Evolutionary conservation across 2,113 vertebrate genomes (phyloP), one percentile per base, ranked within the genome.

Genomic region (Pangasianodon hypophthalmus): DNA sequence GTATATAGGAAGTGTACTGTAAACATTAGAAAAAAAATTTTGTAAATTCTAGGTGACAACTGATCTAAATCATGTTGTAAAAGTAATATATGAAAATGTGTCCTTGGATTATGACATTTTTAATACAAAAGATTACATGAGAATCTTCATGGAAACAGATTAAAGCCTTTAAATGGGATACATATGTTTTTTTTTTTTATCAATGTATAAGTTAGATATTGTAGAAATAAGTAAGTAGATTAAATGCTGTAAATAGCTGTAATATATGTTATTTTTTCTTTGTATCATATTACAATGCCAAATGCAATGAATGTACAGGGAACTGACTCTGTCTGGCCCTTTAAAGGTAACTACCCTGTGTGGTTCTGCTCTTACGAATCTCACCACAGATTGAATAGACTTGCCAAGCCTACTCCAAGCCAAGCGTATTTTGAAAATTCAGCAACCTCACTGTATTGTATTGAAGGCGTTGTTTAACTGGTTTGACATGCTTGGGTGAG

Each of bases 401-500:
- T 3, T 62, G 37, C 44, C 41, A 18, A 52, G n/a, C 56, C 77
- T 82, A 37, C 41, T 82, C 37, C 37, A 37, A 37, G 37, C 37
- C 37, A 37, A 37, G 37, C n/a, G 46, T 88, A 88, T 88, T 81
- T 29, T 11, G 19, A 82, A 80, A 48, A 87, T 46, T 58, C 7
- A 84, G 41, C 46, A 73, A 46, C 19, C 32, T 54, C 8, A 88
- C 26, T 44, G 50, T 58, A 50, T 50, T 54, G 48, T 56, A 58
- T 62, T 32, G 8, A 84, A 73, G 37, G 52, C 8, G 67, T 89
- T 2, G 82, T 50, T 75, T 44, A 71, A 89, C 88, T 77, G 82
- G 88, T 89, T 84, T 62, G 67, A 32, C 88, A 18, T 46, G 88
- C 82, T 83, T 85, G 82, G 64, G 82, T 73, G 88, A 84, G 81